Percentiles rank a stretch among this genome's conserved stretches.
Conservation (phyloP, 2,797 vertebrate genomes). For the Coregonus sp. region DNA sequence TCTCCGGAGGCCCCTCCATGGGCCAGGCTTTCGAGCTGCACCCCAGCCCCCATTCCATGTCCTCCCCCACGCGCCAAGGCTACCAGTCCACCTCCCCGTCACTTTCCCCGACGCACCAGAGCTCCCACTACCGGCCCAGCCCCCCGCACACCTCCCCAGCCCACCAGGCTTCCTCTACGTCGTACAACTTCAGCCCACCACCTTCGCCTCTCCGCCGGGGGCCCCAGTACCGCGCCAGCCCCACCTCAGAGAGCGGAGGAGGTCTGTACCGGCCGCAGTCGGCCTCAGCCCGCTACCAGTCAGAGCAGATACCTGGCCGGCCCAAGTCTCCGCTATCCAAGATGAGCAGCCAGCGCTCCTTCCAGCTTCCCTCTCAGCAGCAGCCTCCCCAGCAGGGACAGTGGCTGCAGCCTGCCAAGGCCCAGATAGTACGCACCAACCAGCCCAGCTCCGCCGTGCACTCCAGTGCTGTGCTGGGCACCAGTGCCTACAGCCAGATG, state of each 20-base stretch:
- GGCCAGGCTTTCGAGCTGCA: slow-evolving; percentile 86
- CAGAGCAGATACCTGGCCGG: slow-evolving; percentile 78
- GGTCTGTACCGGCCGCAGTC: slow-evolving; percentile 82
- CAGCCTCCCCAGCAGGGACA: slow-evolving; percentile 74
- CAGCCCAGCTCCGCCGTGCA: slow-evolving; percentile 75
- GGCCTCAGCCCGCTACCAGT: slow-evolving; percentile 79
- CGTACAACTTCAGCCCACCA: slow-evolving; percentile 86
- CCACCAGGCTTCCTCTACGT: slow-evolving; percentile 75
- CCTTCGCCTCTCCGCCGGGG: slow-evolving; percentile 84
- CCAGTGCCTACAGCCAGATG: slow-evolving; percentile 86
- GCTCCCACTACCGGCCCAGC: slow-evolving; percentile 82
- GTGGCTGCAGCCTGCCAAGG: slow-evolving; percentile 90
- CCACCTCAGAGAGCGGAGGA: slow-evolving; percentile 77
- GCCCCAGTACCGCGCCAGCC: slow-evolving; percentile 82
- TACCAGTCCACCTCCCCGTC: slow-evolving; percentile 85
- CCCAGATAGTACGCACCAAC: slow-evolving; percentile 86
- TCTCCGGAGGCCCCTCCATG: slow-evolving; percentile 77
- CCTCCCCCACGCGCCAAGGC: slow-evolving; percentile 82
- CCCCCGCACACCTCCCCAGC: slow-evolving; percentile 84
- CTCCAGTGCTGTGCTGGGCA: slow-evolving; percentile 67
- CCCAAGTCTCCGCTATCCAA: slow-evolving; percentile 87
- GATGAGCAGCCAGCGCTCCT: slow-evolving; percentile 83
- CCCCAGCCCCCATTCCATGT: slow-evolving; percentile 78
- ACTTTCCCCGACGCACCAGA: slow-evolving; percentile 86
- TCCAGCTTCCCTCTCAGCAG: slow-evolving; percentile 82